Evolutionary conservation across 2,113 vertebrate species (phyloP).

Genomic region (Motacilla tschutschensis): DNA sequence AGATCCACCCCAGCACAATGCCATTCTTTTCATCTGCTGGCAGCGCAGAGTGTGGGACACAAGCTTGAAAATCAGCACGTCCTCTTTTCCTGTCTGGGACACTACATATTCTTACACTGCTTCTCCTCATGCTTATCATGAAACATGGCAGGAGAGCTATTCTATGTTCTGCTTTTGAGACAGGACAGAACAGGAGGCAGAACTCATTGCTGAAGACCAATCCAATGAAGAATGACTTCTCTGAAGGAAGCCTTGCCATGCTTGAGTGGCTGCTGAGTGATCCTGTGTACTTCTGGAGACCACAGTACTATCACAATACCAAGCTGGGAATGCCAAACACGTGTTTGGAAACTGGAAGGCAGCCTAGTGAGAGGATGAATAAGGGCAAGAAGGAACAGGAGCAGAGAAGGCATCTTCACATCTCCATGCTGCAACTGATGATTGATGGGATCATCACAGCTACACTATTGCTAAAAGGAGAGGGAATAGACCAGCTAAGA

Average conservation of each 20-base stretch:
- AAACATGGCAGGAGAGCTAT: not conserved
- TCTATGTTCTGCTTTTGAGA: not conserved
- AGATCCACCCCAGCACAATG: accelerated
- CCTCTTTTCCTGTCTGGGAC: too few relatives aligned
- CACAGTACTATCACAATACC: accelerated
- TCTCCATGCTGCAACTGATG: not conserved
- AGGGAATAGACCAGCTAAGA: not conserved
- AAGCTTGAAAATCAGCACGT: not conserved
- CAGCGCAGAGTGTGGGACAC: not conserved
- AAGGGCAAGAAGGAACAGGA: not conserved
- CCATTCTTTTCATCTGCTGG: not conserved
- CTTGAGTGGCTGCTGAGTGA: not conserved
- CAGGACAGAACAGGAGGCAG: not conserved
- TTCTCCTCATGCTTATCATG: not conserved
- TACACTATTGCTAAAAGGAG: not conserved
- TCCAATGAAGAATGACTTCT: not conserved
- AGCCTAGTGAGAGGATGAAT: not conserved
- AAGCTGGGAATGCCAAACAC: not conserved
- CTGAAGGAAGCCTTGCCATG: not conserved
- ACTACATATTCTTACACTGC: not conserved
- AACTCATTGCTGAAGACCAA: not conserved
- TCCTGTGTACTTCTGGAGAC: not conserved
- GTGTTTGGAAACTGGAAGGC: not conserved
- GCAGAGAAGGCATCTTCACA: not conserved
- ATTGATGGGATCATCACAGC: not conserved